A percentile compares a stretch with the other conserved stretches of the same genome.
Conservation (phyloP, 2,113 vertebrate genomes). For the Cololabis saira region DNA sequence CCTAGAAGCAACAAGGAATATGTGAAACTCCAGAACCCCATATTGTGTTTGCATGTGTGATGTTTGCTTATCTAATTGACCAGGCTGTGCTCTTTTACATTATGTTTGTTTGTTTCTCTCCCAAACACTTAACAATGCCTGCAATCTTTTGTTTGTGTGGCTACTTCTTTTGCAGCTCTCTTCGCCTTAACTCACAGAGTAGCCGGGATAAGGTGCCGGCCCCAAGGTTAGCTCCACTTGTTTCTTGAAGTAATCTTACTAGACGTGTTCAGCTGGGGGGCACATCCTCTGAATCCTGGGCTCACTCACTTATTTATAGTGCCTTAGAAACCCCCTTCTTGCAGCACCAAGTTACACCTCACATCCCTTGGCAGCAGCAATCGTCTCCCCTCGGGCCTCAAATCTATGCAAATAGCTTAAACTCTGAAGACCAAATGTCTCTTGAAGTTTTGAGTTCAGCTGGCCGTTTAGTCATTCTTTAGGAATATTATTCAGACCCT, state of each 20-base stretch:
- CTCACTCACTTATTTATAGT: constrained; percentile 75
- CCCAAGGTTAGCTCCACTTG: constrained; percentile 95
- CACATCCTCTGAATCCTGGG: constrained; percentile 78
- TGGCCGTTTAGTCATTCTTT: background rate
- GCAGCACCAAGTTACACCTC: constrained; percentile 45
- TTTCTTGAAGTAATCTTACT: constrained; percentile 90
- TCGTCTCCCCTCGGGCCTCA: constrained; percentile 49
- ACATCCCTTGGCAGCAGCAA: constrained; percentile 45
- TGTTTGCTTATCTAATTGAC: constrained; percentile 83
- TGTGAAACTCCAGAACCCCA: constrained; percentile 66
- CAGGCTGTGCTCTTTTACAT: constrained; percentile 85
- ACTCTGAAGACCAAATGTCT: constrained; percentile 34
- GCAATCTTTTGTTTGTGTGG: constrained; percentile 88
- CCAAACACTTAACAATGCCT: constrained; percentile 69
- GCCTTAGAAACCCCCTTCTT: constrained; percentile 27
- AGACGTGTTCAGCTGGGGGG: constrained; percentile 75
- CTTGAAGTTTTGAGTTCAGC: constrained; percentile 42
- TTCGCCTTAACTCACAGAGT: constrained; percentile 98
- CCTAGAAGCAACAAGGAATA: constrained; percentile 32
- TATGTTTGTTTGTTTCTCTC: constrained; percentile 61
- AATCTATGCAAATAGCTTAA: constrained; percentile 43
- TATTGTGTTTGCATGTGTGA: constrained; percentile 15
- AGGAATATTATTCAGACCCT: constrained; percentile 42
- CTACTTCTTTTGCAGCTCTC: constrained; percentile 99
- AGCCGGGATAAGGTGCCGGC: constrained; percentile 97